Percentiles rank a stretch among this genome's conserved stretches.
These are phyloP conservation scores for Hippocampus guttulatus DNA, from an alignment of 2,113 vertebrate species.

Conservation along the genomic window DNA sequence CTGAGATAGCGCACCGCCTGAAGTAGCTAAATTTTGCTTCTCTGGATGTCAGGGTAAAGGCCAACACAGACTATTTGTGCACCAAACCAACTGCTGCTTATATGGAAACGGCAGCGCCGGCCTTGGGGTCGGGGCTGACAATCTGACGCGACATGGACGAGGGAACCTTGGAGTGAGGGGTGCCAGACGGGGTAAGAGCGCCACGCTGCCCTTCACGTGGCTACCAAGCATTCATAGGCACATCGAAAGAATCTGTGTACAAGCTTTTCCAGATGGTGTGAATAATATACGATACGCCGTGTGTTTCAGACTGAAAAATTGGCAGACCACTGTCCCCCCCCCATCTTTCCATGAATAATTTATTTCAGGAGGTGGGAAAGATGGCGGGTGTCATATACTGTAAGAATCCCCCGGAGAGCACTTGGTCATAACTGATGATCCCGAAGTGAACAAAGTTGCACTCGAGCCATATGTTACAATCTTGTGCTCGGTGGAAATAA, in stretches of 20 bases:
- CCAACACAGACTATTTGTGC: conserved; percentile 1
- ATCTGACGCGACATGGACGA: conserved; percentile 19
- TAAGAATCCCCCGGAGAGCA: neutral
- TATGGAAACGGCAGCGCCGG: conserved; percentile 51
- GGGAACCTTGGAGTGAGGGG: conserved; percentile 7
- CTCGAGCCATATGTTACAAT: no score
- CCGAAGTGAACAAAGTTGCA: neutral
- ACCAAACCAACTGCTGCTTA: conserved; percentile 14
- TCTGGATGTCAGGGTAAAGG: conserved; percentile 12
- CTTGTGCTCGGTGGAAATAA: neutral
- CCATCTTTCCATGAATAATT: neutral
- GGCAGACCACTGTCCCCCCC: neutral
- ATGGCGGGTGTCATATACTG: neutral
- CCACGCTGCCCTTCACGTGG: conserved; percentile 6
- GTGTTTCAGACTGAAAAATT: neutral
- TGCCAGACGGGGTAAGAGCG: conserved; percentile 21
- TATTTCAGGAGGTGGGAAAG: neutral
- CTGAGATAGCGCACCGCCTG: no score
- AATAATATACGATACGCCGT: neutral
- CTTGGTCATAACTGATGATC: neutral
- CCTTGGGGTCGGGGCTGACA: conserved; percentile 20
- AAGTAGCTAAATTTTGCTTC: no score
- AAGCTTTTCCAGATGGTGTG: neutral
- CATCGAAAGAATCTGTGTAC: neutral
- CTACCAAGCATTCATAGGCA: neutral